A percentile compares a stretch with the other conserved stretches of the same genome.
phyloP scores from a whole-genome alignment of 2,888 invertebrate species.

The Rugalucina vietnamica region DNA sequence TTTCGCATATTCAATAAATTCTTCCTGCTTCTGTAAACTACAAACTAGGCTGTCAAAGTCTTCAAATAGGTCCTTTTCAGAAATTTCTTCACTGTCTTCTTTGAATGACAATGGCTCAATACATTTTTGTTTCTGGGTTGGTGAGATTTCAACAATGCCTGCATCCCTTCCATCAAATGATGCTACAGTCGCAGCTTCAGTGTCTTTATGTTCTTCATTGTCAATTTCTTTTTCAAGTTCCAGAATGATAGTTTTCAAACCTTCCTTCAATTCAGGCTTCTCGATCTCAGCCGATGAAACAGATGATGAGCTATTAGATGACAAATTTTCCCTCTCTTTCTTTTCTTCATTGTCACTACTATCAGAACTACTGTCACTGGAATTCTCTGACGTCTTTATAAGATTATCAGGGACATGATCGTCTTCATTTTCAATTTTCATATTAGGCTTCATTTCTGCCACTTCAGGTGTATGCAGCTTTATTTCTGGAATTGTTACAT shows the following conservation, averaged over 20 bases:
- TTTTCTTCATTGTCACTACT: background rate
- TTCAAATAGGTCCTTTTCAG: constrained; percentile 1
- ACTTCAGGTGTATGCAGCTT: too few relatives aligned
- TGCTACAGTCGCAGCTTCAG: constrained; percentile 16
- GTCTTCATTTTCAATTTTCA: background rate
- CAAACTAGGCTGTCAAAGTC: background rate
- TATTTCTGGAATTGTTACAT: too few relatives aligned
- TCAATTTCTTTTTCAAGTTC: constrained; percentile 48
- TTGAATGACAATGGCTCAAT: background rate
- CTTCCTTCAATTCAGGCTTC: constrained; percentile 47
- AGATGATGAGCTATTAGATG: constrained; percentile 17
- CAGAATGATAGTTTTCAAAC: constrained; percentile 46
- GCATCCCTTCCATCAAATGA: too few relatives aligned
- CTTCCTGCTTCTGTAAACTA: background rate
- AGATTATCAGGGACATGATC: too few relatives aligned
- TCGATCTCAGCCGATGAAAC: constrained; percentile 53
- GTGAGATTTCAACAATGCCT: too few relatives aligned
- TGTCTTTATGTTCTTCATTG: background rate
- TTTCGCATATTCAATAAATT: background rate
- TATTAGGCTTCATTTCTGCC: background rate
- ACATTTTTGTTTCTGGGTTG: too few relatives aligned
- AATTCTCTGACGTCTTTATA: too few relatives aligned
- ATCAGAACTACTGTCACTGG: background rate
- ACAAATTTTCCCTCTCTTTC: background rate
- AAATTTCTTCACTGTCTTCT: background rate